phyloP scores from a whole-genome alignment of 2,797 vertebrate genomes.

The Sparidentex hasta region DNA sequence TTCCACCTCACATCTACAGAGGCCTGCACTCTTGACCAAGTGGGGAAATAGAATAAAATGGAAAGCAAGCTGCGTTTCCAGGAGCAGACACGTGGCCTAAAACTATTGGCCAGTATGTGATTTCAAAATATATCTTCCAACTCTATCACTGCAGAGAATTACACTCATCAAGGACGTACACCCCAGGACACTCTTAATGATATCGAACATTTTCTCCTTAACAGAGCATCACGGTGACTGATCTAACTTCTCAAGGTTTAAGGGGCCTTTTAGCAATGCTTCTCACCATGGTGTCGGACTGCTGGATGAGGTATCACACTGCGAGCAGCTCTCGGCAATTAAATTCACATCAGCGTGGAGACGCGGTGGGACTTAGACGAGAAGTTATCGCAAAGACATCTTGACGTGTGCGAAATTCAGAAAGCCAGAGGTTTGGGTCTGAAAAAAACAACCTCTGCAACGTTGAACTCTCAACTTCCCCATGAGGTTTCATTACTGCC shows the following conservation, averaged over 20 bases:
- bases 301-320: constrained; percentile 12
- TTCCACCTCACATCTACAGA: constrained; percentile 61
- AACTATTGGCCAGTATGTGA: neutral
- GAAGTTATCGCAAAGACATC: constrained; percentile 18
- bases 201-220: constrained; percentile 18
- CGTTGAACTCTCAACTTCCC: constrained; percentile 7
- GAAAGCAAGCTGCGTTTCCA: constrained; percentile 43
- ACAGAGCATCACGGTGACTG: constrained; percentile 9
- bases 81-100: constrained; percentile 24
- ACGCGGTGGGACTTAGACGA: constrained; percentile 2
- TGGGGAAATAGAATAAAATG: constrained; percentile 59
- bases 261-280: constrained; percentile 24
- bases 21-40: constrained; percentile 62
- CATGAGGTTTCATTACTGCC: constrained; percentile 26
- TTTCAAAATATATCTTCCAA: constrained; percentile 1
- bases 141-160: neutral
- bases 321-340: constrained; percentile 41
- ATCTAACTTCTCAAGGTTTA: constrained; percentile 43
- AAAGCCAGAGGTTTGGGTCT: neutral
- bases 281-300: constrained; percentile 15
- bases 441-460: neutral
- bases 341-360: constrained; percentile 45
- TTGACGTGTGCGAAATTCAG: neutral
- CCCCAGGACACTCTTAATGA: constrained; percentile 26
- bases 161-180: constrained; percentile 40